phyloP scores from a whole-genome alignment of 1,140 invertebrate genomes.

The fruit fly (Drosophila melanogaster) region Release_6_plus_ISO1_MT NC_004354.4:6017001-6017500 shows the following conservation, averaged over 20 bases:
- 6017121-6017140: neutral
- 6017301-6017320: constrained; percentile 2
- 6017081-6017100: neutral
- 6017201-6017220: constrained; percentile 80
- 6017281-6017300: neutral
- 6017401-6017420: constrained; percentile 81
- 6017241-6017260: too few species aligned
- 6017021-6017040: neutral
- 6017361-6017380: constrained; percentile 76
- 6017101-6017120: too few species aligned
- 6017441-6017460: neutral
- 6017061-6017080: neutral
- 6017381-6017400: constrained; percentile 77
- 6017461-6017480: neutral
- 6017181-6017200: constrained; percentile 80
- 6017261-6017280: constrained; percentile 50
- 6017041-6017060: neutral
- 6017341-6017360: constrained; percentile 82
- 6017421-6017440: constrained; percentile 51
- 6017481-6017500: constrained; percentile 44
- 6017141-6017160: constrained; percentile 55
- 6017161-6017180: constrained; percentile 80
- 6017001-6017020: constrained; percentile 61
- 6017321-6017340: constrained; percentile 60
- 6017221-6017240: constrained; percentile 43